Conservation (phyloP, 2,113 vertebrate species). For the Tetraodon nigroviridis region DNA sequence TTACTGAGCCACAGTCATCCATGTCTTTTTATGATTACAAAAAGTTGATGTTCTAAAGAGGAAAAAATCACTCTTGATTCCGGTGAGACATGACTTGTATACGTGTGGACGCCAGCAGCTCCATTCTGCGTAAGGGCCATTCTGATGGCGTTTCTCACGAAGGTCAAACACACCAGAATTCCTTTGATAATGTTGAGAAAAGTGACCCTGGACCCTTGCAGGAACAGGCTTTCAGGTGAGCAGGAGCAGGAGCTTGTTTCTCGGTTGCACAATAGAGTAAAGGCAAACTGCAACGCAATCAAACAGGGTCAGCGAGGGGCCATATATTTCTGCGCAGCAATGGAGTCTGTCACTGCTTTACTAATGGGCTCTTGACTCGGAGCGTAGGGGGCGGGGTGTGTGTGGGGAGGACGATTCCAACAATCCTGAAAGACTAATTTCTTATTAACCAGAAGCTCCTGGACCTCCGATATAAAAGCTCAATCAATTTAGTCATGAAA, state of each 20-base stretch:
- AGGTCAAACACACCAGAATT: not conserved
- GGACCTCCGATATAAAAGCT: slow-evolving; percentile 22
- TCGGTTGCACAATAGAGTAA: slow-evolving; percentile 51
- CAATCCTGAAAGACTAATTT: slow-evolving; percentile 38
- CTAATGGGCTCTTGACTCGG: slow-evolving; percentile 59
- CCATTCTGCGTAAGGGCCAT: too few species aligned
- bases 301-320: slow-evolving; percentile 58
- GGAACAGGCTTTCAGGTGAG: slow-evolving; percentile 29
- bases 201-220: slow-evolving; percentile 2
- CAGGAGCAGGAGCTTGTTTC: slow-evolving; percentile 43
- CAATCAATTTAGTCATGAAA: slow-evolving; percentile 20
- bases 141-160: not conserved
- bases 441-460: slow-evolving; percentile 37
- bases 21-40: too few species aligned
- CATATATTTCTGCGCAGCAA: slow-evolving; percentile 54
- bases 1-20: too few species aligned
- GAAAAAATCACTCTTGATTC: too few species aligned
- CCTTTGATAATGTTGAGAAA: slow-evolving; percentile 32
- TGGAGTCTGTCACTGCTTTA: slow-evolving; percentile 56
- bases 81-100: too few species aligned
- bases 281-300: slow-evolving; percentile 54
- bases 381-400: not conserved
- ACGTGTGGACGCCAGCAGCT: too few species aligned
- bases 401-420: slow-evolving; percentile 13
- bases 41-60: too few species aligned